Evolutionary conservation across 2,888 invertebrate species (phyloP), one percentile per base, ranked within the genome.

Genomic region (Drosophila barbarae): DNA sequence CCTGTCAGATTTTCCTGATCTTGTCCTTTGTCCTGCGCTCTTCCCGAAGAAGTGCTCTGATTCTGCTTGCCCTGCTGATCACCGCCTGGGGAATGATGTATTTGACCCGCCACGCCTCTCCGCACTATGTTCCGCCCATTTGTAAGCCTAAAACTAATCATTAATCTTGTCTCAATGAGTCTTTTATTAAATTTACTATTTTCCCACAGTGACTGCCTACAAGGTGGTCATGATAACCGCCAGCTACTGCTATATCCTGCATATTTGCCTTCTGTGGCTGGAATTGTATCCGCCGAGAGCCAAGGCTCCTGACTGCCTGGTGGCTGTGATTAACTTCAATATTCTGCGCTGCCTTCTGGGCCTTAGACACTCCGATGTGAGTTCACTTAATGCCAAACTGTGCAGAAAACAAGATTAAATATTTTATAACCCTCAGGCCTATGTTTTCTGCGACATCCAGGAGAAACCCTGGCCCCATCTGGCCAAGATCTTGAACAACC

Each of bases 401-500:
- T 0, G 12, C 21, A 34, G 13, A 5, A 0, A 15, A 5, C 23
- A 1, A 8, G 6, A 2, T 28, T 8, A 7, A 0, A 3, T 18
- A 36, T 6, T 8, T 8, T 26, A 3, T 50, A n/a, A n/a, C 3
- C 9, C 23, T 7, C 5, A 89, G 89, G 70, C 88, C 1, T 58
- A 61, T 32, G 86, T 84, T 9, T 87, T 76, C 49, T 68, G 86
- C n/a, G 72, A 72, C 2, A 72, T 86, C 5, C 85, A 87, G 59
- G 73, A 84, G 41, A 72, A 85, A 44, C 89, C 89, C 3, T 89
- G 89, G 89, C 76, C 71, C 3, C 86, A 88, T 46, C 35, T 89
- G 34, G 78, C 86, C 10, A 87, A 84, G 61, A 76, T 87, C 1
- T 13, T 88, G 2, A 88, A 88, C 60, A 86, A 83, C 18, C 12